A percentile compares a stretch with the other conserved stretches of the same genome.
Evolutionary conservation across 2,113 vertebrate species (phyloP).

Genomic region (Hemibagrus wyckioides): DNA sequence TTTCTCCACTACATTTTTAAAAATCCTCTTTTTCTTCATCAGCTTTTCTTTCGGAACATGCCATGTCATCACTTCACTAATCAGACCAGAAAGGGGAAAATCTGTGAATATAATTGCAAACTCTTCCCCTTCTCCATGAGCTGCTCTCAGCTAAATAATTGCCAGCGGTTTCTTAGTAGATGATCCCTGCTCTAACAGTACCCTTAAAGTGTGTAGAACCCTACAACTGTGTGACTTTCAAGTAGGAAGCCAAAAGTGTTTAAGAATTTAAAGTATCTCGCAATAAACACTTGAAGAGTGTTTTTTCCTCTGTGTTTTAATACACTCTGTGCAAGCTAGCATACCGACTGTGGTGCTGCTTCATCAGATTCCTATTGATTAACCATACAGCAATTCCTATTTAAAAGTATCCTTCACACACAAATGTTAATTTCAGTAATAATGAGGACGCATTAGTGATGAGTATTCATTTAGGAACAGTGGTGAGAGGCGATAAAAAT

Average conservation of each 20-base stretch:
- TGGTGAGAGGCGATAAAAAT: not conserved
- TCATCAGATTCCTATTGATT: not conserved
- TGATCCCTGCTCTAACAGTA: not conserved
- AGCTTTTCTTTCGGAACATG: not conserved
- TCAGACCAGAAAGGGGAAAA: not conserved
- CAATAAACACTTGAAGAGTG: not conserved
- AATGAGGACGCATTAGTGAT: constrained; percentile 25
- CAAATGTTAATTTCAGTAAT: constrained; percentile 29
- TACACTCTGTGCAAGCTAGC: not conserved
- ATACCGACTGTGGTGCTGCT: not conserved
- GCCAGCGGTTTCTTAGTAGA: not conserved
- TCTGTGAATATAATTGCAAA: not conserved
- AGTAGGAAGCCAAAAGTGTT: not conserved
- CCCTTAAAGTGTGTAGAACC: not conserved
- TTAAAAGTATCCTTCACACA: constrained; percentile 6
- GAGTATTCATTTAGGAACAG: constrained; percentile 20
- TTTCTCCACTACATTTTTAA: not conserved
- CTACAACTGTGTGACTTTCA: not conserved
- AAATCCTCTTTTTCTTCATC: not conserved
- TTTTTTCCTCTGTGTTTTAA: not conserved
- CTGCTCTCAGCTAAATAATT: not conserved
- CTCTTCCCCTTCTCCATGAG: not conserved
- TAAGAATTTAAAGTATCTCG: not conserved
- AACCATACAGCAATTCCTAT: constrained; percentile 2
- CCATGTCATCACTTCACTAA: not conserved